Evolutionary conservation across 2,888 invertebrate genomes (phyloP).

Genomic region (Gortyna flavago): DNA sequence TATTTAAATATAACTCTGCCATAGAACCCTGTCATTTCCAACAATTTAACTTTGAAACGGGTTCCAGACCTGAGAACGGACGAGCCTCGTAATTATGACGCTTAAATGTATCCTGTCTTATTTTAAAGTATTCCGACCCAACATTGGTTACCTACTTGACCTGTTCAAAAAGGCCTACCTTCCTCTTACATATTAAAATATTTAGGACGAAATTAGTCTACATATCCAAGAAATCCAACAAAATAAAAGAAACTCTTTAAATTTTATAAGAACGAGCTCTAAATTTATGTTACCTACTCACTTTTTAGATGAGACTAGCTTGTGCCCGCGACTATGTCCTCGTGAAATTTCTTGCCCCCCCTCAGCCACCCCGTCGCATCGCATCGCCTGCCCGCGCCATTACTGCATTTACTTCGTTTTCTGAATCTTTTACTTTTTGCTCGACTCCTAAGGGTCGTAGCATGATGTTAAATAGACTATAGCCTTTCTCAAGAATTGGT

Average conservation of each 20-base stretch:
- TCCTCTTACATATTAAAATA: neutral
- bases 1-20: slow-evolving; percentile 14
- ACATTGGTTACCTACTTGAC: neutral
- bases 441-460: too few relatives aligned
- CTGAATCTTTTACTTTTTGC: too few relatives aligned
- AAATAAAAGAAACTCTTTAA: neutral
- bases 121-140: slow-evolving; percentile 23
- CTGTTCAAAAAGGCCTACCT: neutral
- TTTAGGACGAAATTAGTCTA: neutral
- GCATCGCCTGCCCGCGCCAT: too few relatives aligned
- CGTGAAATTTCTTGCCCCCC: too few relatives aligned
- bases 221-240: neutral
- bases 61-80: neutral
- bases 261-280: neutral
- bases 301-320: neutral
- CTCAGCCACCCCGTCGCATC: too few relatives aligned
- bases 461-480: too few relatives aligned
- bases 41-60: slow-evolving; percentile 33
- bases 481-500: too few relatives aligned
- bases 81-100: neutral
- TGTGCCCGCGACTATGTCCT: too few relatives aligned
- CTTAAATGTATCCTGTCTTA: slow-evolving; percentile 22
- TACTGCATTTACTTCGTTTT: too few relatives aligned
- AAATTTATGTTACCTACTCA: neutral
- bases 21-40: slow-evolving; percentile 26